Base-by-base conservation (phyloP, 2,888 invertebrate genomes). In the Papilio gigon region DNA sequence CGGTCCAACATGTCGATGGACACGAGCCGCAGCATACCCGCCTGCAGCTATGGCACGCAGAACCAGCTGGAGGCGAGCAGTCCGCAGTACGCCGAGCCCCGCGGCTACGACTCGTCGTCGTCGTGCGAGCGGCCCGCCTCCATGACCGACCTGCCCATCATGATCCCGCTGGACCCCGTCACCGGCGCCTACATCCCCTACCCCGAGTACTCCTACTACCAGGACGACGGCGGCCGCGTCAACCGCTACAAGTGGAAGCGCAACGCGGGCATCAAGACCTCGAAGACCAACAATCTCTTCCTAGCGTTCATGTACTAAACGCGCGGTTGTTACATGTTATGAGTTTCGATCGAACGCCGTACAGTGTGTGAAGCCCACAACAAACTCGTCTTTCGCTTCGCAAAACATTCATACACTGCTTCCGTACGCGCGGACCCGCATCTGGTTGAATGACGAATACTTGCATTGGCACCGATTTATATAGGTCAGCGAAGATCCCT, bases 341-440 rank as follows among this genome's bases (percentile, higher is more conserved):
- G 90, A 92, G 92, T 92, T 92, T 91, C 91, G 89, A 87, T 79
- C 79, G 78, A 85, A 82, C 83, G 90, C 91, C 90, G 90, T 85
- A 83, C 85, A 85, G 85, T 86, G 87, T 87, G 86, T 87, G 85
- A 85, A 82, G 83, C 82, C 85, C 84, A 86, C 82, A 75, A 72
- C 75, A 76, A 75, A 76, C 77, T 75, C 75, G 71, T 76, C 70
- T 78, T 76, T 72, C 72, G 58, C 67, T 63, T 59, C 68, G 64
- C 58, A 61, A 68, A 76, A 74, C 73, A 72, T 79, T 76, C 84
- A 82, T 85, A 86, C 88, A 84, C 85, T 86, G 85, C 82, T 80
- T 82, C 75, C 78, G 73, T 76, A 88, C 88, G 90, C 90, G 91
- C 88, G 87, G 30, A 84, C 92, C 92, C 92, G 90, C 90, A 89